These are phyloP conservation scores for Pandion haliaetus DNA, from an alignment of 2,113 vertebrate genomes.

Conservation along the genomic window DNA sequence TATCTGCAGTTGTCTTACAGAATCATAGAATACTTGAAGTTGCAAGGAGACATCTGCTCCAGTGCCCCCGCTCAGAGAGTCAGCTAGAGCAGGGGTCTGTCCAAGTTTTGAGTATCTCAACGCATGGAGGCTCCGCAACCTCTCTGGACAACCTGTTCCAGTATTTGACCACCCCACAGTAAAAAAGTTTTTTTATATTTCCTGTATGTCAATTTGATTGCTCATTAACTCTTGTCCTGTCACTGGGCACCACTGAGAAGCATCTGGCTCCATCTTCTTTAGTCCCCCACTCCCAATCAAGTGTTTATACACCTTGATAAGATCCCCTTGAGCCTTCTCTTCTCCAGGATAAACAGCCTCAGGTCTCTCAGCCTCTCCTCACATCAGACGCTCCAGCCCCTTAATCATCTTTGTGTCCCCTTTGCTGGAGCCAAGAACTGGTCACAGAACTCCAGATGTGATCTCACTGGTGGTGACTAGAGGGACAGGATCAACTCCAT, in stretches of 20 bases:
- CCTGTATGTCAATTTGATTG: not conserved
- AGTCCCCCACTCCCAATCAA: not conserved
- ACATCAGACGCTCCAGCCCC: not conserved
- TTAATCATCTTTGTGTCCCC: not conserved
- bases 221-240: not conserved
- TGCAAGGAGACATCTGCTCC: not conserved
- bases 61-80: not conserved
- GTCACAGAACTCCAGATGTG: not conserved
- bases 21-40: not conserved
- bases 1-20: not conserved
- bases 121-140: accelerated
- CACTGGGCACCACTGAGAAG: not conserved
- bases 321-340: not conserved
- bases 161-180: not conserved
- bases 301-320: not conserved
- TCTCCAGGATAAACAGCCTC: not conserved
- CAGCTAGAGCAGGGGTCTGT: not conserved
- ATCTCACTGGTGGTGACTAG: not conserved
- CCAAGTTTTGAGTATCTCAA: not conserved
- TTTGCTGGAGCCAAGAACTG: not conserved
- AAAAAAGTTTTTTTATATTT: not conserved
- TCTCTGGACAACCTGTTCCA: not conserved
- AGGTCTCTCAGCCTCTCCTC: not conserved
- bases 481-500: not conserved
- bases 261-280: not conserved